phyloP scores from a whole-genome alignment of 2,113 vertebrate genomes.

The Tyto alba region DNA sequence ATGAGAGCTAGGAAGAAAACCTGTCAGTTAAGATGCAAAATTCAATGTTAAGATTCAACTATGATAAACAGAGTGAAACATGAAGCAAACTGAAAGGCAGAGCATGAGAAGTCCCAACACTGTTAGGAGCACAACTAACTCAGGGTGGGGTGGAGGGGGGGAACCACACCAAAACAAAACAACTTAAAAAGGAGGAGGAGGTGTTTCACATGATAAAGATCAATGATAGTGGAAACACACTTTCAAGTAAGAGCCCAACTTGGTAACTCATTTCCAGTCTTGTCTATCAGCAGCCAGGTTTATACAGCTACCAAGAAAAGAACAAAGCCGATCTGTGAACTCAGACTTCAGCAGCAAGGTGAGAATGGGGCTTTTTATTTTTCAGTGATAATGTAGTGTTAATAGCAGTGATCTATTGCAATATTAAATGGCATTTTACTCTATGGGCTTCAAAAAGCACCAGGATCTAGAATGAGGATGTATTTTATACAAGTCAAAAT shows the following conservation, averaged over 20 bases:
- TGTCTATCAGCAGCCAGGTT: background rate
- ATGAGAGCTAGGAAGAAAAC: background rate
- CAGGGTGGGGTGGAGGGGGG: too few relatives aligned
- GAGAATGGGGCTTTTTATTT: background rate
- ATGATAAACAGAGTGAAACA: background rate
- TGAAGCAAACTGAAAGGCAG: background rate
- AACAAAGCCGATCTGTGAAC: background rate
- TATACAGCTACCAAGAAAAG: background rate
- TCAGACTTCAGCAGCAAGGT: background rate
- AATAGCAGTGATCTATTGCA: background rate
- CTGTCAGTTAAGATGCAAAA: background rate
- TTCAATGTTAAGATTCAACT: background rate
- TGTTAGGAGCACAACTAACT: background rate
- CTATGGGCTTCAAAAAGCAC: background rate
- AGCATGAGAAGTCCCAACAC: background rate
- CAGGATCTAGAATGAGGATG: background rate
- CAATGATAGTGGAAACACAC: background rate
- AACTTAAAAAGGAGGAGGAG: background rate
- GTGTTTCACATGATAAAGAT: background rate
- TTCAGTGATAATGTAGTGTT: background rate
- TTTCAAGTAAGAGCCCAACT: background rate
- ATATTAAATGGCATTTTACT: background rate
- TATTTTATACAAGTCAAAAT: background rate
- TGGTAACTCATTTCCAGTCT: background rate
- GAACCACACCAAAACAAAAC: too few relatives aligned